Evolutionary conservation across 2,113 vertebrate genomes (phyloP).

Genomic region (Muscicapa adusta): DNA sequence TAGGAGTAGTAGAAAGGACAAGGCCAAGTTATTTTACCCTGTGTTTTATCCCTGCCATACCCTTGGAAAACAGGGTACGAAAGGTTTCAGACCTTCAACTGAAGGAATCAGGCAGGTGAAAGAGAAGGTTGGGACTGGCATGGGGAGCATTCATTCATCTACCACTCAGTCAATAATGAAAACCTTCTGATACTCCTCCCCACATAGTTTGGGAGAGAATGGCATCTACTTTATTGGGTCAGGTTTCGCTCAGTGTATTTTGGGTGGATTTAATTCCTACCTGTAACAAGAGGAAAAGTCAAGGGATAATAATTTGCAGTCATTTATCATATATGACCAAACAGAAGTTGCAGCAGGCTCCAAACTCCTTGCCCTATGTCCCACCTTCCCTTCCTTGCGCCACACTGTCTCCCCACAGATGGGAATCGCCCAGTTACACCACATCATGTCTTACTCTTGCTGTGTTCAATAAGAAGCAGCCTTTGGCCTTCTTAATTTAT

Average conservation of each 20-base stretch:
- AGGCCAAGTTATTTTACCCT: neutral
- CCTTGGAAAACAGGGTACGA: neutral
- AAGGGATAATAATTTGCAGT: neutral
- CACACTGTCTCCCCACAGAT: neutral
- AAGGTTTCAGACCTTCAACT: neutral
- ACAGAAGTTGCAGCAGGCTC: neutral
- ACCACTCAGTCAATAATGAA: neutral
- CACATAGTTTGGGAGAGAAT: neutral
- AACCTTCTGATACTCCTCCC: neutral
- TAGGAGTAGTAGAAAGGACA: neutral
- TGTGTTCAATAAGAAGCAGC: neutral
- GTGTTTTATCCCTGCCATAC: neutral
- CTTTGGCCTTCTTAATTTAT: neutral
- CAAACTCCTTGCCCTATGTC: neutral
- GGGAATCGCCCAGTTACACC: neutral
- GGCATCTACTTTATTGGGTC: neutral
- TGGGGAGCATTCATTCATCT: neutral
- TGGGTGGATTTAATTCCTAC: conserved; percentile 3
- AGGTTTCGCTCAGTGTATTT: neutral
- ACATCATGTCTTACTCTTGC: neutral
- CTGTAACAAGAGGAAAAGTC: neutral
- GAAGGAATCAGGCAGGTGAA: neutral
- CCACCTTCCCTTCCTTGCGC: neutral
- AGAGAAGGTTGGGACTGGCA: neutral
- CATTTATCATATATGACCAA: neutral